Evolutionary conservation across 2,113 vertebrate genomes (phyloP).

Genomic region (Antigone vipio): DNA sequence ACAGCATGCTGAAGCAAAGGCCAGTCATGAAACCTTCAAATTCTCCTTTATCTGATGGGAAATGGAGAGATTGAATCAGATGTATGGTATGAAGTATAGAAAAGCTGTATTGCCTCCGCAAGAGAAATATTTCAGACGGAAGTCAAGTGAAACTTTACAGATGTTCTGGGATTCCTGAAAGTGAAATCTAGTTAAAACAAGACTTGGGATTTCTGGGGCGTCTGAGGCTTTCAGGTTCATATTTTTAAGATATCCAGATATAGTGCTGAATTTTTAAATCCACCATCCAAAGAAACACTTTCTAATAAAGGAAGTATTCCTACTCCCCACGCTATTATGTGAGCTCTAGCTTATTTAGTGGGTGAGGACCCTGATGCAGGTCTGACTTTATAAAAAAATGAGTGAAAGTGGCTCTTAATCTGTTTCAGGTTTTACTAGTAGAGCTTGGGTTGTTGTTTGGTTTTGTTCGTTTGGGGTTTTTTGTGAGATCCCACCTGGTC

Average conservation of each 20-base stretch:
- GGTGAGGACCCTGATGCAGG: not conserved
- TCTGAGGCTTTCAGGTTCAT: not conserved
- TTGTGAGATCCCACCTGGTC: not conserved
- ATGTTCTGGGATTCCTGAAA: not conserved
- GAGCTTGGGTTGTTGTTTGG: not conserved
- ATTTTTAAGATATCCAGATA: not conserved
- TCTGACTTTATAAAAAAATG: not conserved
- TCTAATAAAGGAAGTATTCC: not conserved
- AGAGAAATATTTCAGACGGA: not conserved
- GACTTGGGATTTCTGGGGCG: not conserved
- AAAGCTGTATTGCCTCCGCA: not conserved
- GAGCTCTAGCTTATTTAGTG: not conserved
- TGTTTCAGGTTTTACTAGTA: not conserved
- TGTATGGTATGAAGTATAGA: not conserved
- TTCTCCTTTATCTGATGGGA: conserved; percentile 54
- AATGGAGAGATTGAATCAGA: not conserved
- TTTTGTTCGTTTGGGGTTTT: too few relatives aligned
- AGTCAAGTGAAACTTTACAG: not conserved
- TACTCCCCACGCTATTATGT: not conserved
- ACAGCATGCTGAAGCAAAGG: conserved; percentile 1
- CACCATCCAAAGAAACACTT: not conserved
- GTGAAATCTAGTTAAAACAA: not conserved
- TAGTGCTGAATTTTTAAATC: not conserved
- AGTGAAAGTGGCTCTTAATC: not conserved
- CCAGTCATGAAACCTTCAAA: conserved; percentile 24